A percentile compares a stretch with the other conserved stretches of the same genome.
phyloP scores from a whole-genome alignment of 2,888 invertebrate genomes.

The Archips crataeganus region DNA sequence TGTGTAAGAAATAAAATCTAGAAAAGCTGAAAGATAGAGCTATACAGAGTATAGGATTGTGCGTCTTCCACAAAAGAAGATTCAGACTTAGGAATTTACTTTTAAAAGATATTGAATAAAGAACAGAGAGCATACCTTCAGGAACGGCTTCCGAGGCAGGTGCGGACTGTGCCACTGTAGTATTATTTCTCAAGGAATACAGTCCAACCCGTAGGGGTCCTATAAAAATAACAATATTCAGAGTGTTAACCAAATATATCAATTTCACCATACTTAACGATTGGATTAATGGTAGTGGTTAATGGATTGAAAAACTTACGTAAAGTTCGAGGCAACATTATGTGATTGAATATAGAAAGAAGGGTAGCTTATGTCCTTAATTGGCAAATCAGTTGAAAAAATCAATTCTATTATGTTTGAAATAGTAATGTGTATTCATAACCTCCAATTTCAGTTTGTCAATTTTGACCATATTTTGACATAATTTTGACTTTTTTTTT shows the following conservation, averaged over 20 bases:
- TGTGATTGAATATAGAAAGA: neutral
- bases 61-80: no score
- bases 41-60: no score
- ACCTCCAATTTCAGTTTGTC: neutral
- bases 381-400: neutral
- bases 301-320: slow-evolving; percentile 35
- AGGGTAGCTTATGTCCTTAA: neutral
- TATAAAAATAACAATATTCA: slow-evolving; percentile 13
- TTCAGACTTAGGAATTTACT: neutral
- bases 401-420: neutral
- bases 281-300: neutral
- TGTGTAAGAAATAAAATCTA: no score
- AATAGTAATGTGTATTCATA: neutral
- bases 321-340: slow-evolving; percentile 45
- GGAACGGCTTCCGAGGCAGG: slow-evolving; percentile 48
- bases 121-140: slow-evolving; percentile 55
- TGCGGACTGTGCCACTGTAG: slow-evolving; percentile 59
- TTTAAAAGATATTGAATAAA: neutral
- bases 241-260: neutral
- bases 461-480: no score
- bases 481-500: no score
- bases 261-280: no score
- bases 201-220: slow-evolving; percentile 43
- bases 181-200: slow-evolving; percentile 54
- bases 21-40: no score